Evolutionary conservation across 2,888 invertebrate genomes (phyloP).

Genomic region (Mactromeris polynyma): DNA sequence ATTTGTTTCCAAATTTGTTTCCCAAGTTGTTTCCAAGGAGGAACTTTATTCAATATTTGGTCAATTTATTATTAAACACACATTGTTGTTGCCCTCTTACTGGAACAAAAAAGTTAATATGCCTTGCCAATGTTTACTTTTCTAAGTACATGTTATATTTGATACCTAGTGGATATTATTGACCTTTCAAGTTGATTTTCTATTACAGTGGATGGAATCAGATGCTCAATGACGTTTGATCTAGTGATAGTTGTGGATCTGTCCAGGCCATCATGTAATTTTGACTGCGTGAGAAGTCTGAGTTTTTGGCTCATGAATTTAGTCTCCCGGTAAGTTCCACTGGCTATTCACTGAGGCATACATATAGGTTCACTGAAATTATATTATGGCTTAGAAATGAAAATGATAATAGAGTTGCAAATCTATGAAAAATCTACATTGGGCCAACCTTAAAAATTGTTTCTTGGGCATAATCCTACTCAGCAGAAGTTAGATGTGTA

Average conservation of each 20-base stretch:
- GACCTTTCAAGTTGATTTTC: neutral
- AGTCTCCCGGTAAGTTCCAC: slow-evolving; percentile 12
- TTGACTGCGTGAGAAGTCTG: neutral
- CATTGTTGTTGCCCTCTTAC: neutral
- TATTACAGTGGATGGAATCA: neutral
- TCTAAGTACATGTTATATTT: neutral
- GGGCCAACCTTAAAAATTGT: too few relatives aligned
- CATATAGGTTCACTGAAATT: too few relatives aligned
- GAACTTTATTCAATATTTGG: neutral
- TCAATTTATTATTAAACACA: neutral
- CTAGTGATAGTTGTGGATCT: slow-evolving; percentile 46
- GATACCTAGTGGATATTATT: neutral
- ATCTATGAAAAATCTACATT: too few relatives aligned
- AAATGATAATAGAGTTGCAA: too few relatives aligned
- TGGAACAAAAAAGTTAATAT: neutral
- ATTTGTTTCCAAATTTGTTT: too few relatives aligned
- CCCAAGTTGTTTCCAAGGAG: neutral
- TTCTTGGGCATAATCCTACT: too few relatives aligned
- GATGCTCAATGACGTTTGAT: slow-evolving; percentile 26
- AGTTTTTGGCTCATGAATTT: slow-evolving; percentile 23
- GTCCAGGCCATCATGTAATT: slow-evolving; percentile 18
- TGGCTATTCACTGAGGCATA: too few relatives aligned
- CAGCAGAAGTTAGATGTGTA: too few relatives aligned
- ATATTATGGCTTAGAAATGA: too few relatives aligned
- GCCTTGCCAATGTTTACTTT: neutral